Evolutionary conservation across 2,797 vertebrate genomes (phyloP).

Genomic region (Scarus forsteni): DNA sequence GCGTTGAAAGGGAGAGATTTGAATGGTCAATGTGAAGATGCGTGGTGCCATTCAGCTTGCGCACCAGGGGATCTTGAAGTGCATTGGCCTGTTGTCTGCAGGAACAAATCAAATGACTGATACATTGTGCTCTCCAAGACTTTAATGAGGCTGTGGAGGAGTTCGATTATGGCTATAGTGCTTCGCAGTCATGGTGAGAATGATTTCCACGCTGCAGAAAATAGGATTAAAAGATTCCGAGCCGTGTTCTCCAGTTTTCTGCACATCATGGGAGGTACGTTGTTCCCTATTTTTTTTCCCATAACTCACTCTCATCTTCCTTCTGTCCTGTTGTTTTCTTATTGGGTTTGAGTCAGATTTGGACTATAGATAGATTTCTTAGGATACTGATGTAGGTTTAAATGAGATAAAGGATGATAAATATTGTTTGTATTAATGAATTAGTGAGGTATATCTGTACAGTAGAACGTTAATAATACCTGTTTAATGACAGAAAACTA

Average conservation of each 20-base stretch:
- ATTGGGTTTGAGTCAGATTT: slow-evolving; percentile 14
- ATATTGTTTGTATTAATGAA: too few species aligned
- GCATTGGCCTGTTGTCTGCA: slow-evolving; percentile 32
- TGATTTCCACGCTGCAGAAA: slow-evolving; percentile 42
- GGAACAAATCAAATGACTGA: slow-evolving; percentile 45
- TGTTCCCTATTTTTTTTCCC: neutral
- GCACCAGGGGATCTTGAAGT: slow-evolving; percentile 29
- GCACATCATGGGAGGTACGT: slow-evolving; percentile 4
- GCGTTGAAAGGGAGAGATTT: slow-evolving; percentile 51
- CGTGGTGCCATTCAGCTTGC: slow-evolving; percentile 41
- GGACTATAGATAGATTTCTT: too few species aligned
- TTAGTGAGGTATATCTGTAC: too few species aligned
- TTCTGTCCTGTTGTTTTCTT: slow-evolving; percentile 8
- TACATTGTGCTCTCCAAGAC: slow-evolving; percentile 32
- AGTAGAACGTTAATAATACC: too few species aligned
- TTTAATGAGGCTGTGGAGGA: slow-evolving; percentile 39
- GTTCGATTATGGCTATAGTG: slow-evolving; percentile 36
- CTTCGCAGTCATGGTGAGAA: slow-evolving; percentile 35
- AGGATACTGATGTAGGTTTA: too few species aligned
- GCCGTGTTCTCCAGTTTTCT: slow-evolving; percentile 11
- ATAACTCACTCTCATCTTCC: neutral
- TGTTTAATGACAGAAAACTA: too few species aligned
- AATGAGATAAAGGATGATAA: too few species aligned
- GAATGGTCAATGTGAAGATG: slow-evolving; percentile 57
- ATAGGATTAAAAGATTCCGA: slow-evolving; percentile 26